Percentiles rank a stretch among this genome's conserved stretches.
These are phyloP conservation scores for Brachionus plicatilis DNA, from an alignment of 1,140 invertebrate genomes.

Conservation along the genomic window DNA sequence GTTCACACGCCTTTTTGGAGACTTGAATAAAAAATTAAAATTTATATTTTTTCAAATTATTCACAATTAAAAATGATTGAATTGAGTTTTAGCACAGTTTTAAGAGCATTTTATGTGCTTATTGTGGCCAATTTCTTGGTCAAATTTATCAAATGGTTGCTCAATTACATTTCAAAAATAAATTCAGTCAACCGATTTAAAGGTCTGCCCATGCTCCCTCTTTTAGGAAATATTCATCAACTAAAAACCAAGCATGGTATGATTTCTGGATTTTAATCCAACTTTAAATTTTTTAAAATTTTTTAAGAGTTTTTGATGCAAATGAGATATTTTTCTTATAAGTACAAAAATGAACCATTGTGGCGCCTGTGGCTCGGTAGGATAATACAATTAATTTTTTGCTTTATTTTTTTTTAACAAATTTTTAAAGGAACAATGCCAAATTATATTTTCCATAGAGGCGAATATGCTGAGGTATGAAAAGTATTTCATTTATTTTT, in stretches of 20 bases:
- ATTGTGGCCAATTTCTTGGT: background rate
- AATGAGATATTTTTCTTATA: background rate
- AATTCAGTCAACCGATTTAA: background rate
- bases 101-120: background rate
- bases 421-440: slow-evolving; percentile 7
- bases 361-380: background rate
- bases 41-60: background rate
- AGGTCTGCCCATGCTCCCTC: background rate
- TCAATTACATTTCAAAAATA: background rate
- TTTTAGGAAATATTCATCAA: slow-evolving; percentile 23
- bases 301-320: slow-evolving; percentile 1
- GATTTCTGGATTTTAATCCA: background rate
- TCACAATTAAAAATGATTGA: background rate
- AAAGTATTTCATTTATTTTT: background rate
- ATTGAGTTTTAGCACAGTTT: background rate
- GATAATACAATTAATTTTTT: background rate
- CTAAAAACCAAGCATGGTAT: slow-evolving; percentile 10
- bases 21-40: background rate
- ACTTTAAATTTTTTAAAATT: background rate
- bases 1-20: background rate
- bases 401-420: too few species aligned
- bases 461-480: slow-evolving; percentile 13
- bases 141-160: background rate
- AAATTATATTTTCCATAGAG: slow-evolving; percentile 25
- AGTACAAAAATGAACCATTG: slow-evolving; percentile 15